A percentile compares a stretch with the other conserved stretches of the same genome.
These are phyloP conservation scores for Drosophila siamana DNA, from an alignment of 2,888 invertebrate species.

Conservation along the genomic window DNA sequence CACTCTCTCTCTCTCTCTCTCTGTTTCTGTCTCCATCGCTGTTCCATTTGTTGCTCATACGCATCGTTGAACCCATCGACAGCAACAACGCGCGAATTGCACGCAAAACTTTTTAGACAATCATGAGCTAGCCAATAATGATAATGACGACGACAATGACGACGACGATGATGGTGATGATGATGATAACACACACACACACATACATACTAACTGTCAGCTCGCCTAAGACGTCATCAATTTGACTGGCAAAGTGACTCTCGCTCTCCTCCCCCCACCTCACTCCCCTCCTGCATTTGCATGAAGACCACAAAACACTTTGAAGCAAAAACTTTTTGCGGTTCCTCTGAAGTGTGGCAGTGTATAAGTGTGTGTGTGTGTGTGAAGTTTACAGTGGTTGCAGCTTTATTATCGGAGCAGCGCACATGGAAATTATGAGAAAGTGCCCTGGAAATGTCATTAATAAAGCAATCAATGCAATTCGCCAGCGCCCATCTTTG, in stretches of 20 bases:
- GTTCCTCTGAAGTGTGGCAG: constrained; percentile 21
- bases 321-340: constrained; percentile 64
- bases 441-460: neutral
- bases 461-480: neutral
- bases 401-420: constrained; percentile 5
- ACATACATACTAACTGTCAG: constrained; percentile 28
- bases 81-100: constrained; percentile 47
- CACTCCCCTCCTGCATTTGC: no score
- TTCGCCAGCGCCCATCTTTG: neutral
- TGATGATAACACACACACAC: no score
- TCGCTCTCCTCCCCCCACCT: no score
- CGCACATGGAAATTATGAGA: neutral
- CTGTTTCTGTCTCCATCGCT: no score
- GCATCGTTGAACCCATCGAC: constrained; percentile 50
- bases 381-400: constrained; percentile 26
- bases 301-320: constrained; percentile 68
- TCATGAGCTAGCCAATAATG: constrained; percentile 35
- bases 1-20: no score
- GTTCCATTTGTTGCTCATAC: constrained; percentile 55
- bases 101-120: constrained; percentile 47
- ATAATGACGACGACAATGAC: constrained; percentile 18
- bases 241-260: constrained; percentile 42
- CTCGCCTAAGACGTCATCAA: constrained; percentile 66
- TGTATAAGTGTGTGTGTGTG: constrained; percentile 8
- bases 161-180: constrained; percentile 28